Percentiles rank a stretch among this genome's conserved stretches.
Conservation (phyloP, 2,888 invertebrate genomes). For the Cybosia mesomella region DNA sequence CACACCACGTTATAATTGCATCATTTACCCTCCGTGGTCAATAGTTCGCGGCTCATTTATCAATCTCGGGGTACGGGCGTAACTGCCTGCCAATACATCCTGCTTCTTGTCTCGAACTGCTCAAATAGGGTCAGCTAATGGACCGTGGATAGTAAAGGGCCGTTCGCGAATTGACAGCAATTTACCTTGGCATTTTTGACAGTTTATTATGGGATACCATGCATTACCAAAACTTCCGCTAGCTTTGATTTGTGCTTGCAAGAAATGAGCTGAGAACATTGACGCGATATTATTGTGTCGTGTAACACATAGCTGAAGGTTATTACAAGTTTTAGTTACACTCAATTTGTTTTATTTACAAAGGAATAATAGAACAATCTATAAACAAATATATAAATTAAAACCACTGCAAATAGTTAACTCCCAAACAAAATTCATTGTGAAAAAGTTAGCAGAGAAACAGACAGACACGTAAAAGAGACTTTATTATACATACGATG, state of each 20-base stretch:
- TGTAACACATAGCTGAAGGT: not conserved
- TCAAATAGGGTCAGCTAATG: conserved; percentile 25
- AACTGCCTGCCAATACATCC: conserved; percentile 35
- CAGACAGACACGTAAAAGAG: too few relatives aligned
- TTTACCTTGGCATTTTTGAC: conserved; percentile 25
- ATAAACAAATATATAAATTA: not conserved
- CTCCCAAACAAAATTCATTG: too few relatives aligned
- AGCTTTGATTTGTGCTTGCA: not conserved
- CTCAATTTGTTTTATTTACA: too few relatives aligned
- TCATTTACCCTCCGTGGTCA: conserved; percentile 32
- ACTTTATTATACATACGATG: too few relatives aligned
- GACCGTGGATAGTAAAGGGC: conserved; percentile 27
- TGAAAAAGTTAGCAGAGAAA: too few relatives aligned
- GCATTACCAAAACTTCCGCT: not conserved
- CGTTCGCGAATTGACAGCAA: conserved; percentile 34
- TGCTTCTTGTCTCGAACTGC: conserved; percentile 19
- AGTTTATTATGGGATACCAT: not conserved
- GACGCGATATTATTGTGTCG: not conserved
- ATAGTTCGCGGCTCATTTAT: conserved; percentile 53
- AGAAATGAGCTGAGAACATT: not conserved
- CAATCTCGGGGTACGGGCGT: conserved; percentile 44
- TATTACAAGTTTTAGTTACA: too few relatives aligned
- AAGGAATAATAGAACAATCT: not conserved
- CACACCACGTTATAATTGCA: conserved; percentile 18
- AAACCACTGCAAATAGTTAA: too few relatives aligned